Evolutionary conservation across 2,888 invertebrate genomes (phyloP).

Genomic region (Epinotia brunnichana): DNA sequence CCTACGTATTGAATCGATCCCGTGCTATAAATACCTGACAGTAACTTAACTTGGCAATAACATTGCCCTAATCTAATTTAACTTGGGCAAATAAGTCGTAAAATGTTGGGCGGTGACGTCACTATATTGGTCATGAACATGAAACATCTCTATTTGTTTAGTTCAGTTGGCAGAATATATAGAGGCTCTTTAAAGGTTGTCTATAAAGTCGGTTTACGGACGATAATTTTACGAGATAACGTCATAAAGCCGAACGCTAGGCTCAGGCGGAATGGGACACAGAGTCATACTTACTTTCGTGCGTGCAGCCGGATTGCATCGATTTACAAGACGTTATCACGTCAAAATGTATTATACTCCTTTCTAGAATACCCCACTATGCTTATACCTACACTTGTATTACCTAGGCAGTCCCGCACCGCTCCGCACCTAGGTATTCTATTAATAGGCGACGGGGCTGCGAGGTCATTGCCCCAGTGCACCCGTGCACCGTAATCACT

Average conservation of each 20-base stretch:
- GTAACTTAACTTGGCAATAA: conserved; percentile 28
- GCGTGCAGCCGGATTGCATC: no score
- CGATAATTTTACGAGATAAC: no score
- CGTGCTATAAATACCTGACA: conserved; percentile 34
- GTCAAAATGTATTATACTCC: no score
- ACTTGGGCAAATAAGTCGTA: conserved; percentile 39
- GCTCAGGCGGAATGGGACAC: no score
- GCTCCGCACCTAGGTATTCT: conserved; percentile 9
- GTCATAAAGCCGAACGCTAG: no score
- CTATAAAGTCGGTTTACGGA: no score
- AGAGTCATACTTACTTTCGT: no score
- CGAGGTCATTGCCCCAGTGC: conserved; percentile 2
- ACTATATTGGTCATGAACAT: not conserved
- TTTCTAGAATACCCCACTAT: no score
- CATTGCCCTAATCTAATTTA: conserved; percentile 26
- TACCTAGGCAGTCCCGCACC: not conserved
- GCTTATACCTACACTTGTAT: not conserved
- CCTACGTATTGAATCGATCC: conserved; percentile 5
- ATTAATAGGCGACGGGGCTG: conserved; percentile 1
- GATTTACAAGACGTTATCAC: no score
- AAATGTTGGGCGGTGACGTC: conserved; percentile 28
- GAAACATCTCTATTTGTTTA: no score
- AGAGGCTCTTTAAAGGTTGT: no score
- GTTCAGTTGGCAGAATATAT: no score
- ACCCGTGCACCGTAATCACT: not conserved